Evolutionary conservation across 2,797 vertebrate genomes (phyloP).

Genomic region (Lophius americanus): DNA sequence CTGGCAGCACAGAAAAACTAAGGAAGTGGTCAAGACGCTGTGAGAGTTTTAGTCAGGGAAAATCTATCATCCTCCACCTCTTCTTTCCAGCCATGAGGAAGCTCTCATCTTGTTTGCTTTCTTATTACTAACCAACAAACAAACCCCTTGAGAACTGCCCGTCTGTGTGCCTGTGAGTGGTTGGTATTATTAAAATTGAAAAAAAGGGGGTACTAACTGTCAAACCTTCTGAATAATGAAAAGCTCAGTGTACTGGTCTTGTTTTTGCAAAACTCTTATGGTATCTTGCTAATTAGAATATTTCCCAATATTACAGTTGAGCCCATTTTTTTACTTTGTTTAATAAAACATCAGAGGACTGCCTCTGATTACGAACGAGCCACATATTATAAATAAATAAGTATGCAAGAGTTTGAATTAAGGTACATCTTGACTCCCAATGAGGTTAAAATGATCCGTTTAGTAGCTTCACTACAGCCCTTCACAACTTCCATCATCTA

Average conservation of each 20-base stretch:
- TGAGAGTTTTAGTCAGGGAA: constrained; percentile 10
- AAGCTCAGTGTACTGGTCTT: constrained; percentile 44
- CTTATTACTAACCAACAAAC: constrained; percentile 42
- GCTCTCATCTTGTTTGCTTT: constrained; percentile 48
- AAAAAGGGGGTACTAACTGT: constrained; percentile 11
- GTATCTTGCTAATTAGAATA: constrained; percentile 67
- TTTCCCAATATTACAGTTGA: too few species aligned
- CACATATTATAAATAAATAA: constrained; percentile 18
- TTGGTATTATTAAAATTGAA: constrained; percentile 25
- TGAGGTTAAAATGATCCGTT: constrained; percentile 29
- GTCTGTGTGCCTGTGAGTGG: constrained; percentile 8
- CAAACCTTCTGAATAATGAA: constrained; percentile 7
- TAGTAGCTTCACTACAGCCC: constrained; percentile 12
- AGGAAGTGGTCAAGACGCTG: constrained; percentile 26
- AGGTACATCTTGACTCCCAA: constrained; percentile 29
- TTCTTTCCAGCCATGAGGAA: constrained; percentile 27
- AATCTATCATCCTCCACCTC: constrained; percentile 15
- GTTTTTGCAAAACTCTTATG: constrained; percentile 66
- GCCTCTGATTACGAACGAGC: constrained; percentile 36
- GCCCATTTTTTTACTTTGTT: constrained; percentile 33
- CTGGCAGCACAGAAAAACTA: constrained; percentile 1
- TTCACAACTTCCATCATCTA: neutral
- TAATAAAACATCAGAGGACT: constrained; percentile 24
- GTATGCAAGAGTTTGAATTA: constrained; percentile 30
- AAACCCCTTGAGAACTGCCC: constrained; percentile 14